These are phyloP conservation scores for Sebastes glaucus DNA, from an alignment of 2,797 vertebrate genomes.

Conservation along the genomic window DNA sequence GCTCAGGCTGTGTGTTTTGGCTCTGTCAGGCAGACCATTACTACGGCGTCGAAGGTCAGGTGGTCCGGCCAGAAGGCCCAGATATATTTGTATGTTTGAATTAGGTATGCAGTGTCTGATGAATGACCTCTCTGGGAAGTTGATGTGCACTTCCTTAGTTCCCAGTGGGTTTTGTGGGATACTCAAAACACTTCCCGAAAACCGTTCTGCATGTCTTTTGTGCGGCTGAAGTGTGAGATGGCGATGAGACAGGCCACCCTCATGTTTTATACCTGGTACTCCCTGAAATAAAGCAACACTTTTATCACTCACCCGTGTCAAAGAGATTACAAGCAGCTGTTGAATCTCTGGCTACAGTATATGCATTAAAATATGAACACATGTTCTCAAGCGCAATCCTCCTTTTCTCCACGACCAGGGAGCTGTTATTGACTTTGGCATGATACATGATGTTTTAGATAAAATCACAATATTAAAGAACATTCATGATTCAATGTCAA, in stretches of 20 bases:
- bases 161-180: conserved; percentile 20
- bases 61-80: conserved; percentile 52
- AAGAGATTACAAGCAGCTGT: conserved; percentile 32
- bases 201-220: neutral
- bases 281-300: conserved; percentile 7
- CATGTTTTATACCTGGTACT: neutral
- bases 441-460: neutral
- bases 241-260: conserved; percentile 15
- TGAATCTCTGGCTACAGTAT: neutral
- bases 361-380: neutral
- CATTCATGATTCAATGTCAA: neutral
- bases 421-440: neutral
- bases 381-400: neutral
- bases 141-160: conserved; percentile 22
- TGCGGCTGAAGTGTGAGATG: neutral
- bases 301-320: conserved; percentile 28
- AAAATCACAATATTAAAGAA: neutral
- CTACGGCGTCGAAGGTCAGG: conserved; percentile 64
- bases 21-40: conserved; percentile 68
- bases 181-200: conserved; percentile 9
- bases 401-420: neutral
- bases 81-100: conserved; percentile 54
- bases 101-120: conserved; percentile 28
- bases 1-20: conserved; percentile 70
- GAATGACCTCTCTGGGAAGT: conserved; percentile 37